These are phyloP conservation scores for Autographa gamma DNA, from an alignment of 2,888 invertebrate species.

Conservation along the genomic window DNA sequence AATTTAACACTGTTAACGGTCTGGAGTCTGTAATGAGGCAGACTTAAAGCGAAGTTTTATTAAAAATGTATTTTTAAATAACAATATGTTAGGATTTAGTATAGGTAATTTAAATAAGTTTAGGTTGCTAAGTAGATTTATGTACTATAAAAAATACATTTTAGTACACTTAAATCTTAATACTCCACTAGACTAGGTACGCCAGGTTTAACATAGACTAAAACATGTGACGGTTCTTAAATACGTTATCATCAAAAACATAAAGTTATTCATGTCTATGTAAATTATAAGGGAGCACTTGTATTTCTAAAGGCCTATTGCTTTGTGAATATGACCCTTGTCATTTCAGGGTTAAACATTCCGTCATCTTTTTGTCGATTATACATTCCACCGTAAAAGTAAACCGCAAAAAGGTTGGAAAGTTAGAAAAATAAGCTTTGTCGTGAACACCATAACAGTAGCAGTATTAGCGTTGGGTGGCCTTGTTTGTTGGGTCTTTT, in stretches of 20 bases:
- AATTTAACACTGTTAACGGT: no score
- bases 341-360: neutral
- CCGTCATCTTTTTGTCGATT: neutral
- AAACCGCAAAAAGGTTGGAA: slow-evolving; percentile 1
- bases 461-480: neutral
- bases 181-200: neutral
- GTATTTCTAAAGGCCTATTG: slow-evolving; percentile 3
- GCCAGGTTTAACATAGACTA: neutral
- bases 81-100: no score
- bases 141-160: no score
- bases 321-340: slow-evolving; percentile 16
- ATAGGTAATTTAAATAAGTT: no score
- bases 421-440: slow-evolving; percentile 1
- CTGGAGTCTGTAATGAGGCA: no score
- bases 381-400: neutral
- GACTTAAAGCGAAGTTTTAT: no score
- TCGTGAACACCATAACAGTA: no score
- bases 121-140: no score
- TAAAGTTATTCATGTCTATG: slow-evolving; percentile 48
- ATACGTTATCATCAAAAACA: slow-evolving; percentile 32
- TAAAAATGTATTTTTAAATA: no score
- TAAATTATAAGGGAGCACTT: slow-evolving; percentile 30
- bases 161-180: no score
- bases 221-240: slow-evolving; percentile 17
- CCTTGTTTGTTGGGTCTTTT: neutral